Base-by-base conservation (phyloP, 2,888 invertebrate species). In the Amphipyra tragopoginis region DNA sequence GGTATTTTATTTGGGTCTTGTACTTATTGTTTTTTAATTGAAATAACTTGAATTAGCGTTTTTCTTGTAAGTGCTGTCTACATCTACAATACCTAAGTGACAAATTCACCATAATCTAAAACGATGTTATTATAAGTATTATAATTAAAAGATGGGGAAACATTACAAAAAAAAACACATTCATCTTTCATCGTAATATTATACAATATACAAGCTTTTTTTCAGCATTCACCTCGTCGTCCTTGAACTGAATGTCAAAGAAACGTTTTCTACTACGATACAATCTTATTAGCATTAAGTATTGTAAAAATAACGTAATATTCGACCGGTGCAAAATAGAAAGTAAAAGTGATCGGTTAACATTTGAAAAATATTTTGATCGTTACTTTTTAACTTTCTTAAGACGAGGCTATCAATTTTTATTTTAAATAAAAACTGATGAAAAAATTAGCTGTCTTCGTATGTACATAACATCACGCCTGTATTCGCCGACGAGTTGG, bases 181-280 rank as follows among this genome's bases (percentile, higher is more conserved):
- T 29, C 5, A 29, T 29, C 29, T 58, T 50, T 39, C 29, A 59
- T 58, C 44, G 59, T 29, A 29, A 7, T 29, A 21, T 21, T 21
- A 21, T 3, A 5, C 5, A 29, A 21, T 3, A 5, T 29, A 29
- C 5, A 29, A 29, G 29, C 29, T 29, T 29, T 29, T 29, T 29
- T 7, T 29, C n/a, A n/a, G n/a, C n/a, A n/a, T n/a, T 7, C 5
- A 7, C 29, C 29, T 26, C 8, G 52, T 21, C 21, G 69, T 47
- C 66, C 66, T 67, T 67, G 66, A 70, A 64, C 66, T 56, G 38
- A 14, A 64, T 66, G 40, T 42, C 26, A 62, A 33, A 45, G 36
- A 49, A 66, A 62, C 7, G 33, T 49, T 69, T 50, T 55, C 10
- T 55, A 45, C 44, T 13, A 38, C 45, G 44, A 56, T 50, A 64